Base-by-base conservation (phyloP, 2,797 vertebrate species). In the Bryconaethiops microstoma region DNA sequence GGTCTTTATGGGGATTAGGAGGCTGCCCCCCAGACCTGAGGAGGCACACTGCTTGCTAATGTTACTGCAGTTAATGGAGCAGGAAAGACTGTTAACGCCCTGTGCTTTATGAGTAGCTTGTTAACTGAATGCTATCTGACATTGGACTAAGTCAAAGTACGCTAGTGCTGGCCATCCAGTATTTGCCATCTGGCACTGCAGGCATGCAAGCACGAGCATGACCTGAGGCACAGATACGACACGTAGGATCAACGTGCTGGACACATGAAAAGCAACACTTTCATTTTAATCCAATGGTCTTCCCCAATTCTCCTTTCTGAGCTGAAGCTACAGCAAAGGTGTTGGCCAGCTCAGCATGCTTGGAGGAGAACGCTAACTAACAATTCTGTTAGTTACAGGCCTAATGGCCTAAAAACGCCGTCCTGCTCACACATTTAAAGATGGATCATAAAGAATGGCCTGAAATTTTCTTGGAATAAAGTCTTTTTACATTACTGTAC, bases 71-170 rank as follows among this genome's bases (percentile, higher is more conserved):
- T 42, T 85, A 86, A 86, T 88, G 84, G 82, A 76, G 80, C 78
- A 79, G 82, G 84, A 87, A 85, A 86, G 85, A 83, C 83, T 82
- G 80, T 78, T 78, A 84, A 77, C 82, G 80, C 86, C 76, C 74
- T 54, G 12, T 42, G 65, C 81, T 79, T 78, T 83, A 82, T 39
- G 82, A 79, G 68, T 72, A 76, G 77, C 77, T 85, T 88, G 81
- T 80, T 86, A 83, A 88, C 88, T 83, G 86, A 87, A 89, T 84
- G 78, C 78, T 82, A 86, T 83, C 83, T 88, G 83, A 89, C 82
- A 86, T 77, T 78, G 71, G 64, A 85, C 81, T 83, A 76, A 88
- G 80, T 87, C 85, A 86, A 81, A 42, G n/a, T 80, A 82, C 68
- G 76, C 73, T 82, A 45, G 78, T 82, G 77, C 75, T 74, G 77